These are phyloP conservation scores for Melanerpes aurifrons DNA, from an alignment of 2,113 vertebrate species.

Conservation along the genomic window DNA sequence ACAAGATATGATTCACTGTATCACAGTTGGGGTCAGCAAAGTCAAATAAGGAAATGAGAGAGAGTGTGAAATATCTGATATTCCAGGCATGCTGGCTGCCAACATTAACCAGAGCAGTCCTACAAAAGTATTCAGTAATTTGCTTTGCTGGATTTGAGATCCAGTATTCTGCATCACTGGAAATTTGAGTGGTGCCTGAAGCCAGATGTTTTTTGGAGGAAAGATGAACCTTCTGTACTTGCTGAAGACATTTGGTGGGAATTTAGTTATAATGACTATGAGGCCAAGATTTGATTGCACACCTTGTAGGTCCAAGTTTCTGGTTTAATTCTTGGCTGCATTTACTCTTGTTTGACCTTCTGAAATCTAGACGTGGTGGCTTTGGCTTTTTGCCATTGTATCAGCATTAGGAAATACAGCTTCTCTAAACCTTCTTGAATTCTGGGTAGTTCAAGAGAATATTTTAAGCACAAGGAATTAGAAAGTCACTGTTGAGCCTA, in stretches of 20 bases:
- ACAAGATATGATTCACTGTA: not conserved
- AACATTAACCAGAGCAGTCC: conserved; percentile 11
- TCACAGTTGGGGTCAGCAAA: not conserved
- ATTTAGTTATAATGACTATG: not conserved
- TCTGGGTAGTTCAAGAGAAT: not conserved
- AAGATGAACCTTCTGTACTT: not conserved
- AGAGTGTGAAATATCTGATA: not conserved
- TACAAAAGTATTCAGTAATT: not conserved
- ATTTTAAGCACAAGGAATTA: not conserved
- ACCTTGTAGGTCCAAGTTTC: not conserved
- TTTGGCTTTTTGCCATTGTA: conserved; percentile 5
- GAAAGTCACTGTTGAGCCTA: not conserved
- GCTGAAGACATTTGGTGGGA: not conserved
- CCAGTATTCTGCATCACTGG: not conserved
- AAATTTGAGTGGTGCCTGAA: not conserved
- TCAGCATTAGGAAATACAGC: not conserved
- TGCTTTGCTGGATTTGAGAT: not conserved
- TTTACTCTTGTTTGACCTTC: conserved; percentile 11
- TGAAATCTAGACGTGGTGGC: not conserved
- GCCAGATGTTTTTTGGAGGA: not conserved
- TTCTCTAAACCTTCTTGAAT: not conserved
- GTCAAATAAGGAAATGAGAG: conserved; percentile 40
- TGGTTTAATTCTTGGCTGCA: not conserved
- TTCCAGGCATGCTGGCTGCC: conserved; percentile 15
- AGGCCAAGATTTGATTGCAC: not conserved